A percentile compares a stretch with the other conserved stretches of the same genome.
phyloP scores from a whole-genome alignment of 2,113 vertebrate species.

The Empidonax traillii region DNA sequence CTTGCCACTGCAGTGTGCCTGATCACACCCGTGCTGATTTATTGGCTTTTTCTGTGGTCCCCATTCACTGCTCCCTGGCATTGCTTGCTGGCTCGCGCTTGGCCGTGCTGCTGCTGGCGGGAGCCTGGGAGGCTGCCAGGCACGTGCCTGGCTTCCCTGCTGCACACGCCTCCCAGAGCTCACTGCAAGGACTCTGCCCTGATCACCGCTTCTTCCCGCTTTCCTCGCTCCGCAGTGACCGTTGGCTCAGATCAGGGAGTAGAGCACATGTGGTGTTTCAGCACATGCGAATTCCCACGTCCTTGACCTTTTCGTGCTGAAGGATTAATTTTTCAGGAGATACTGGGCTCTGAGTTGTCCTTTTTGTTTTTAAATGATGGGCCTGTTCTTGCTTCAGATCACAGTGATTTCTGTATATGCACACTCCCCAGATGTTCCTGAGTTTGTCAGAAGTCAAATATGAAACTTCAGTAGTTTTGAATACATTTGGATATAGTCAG shows the following conservation, averaged over 20 bases:
- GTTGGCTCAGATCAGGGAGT: background rate
- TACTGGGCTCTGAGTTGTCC: background rate
- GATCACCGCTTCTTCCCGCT: accelerated
- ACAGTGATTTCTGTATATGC: background rate
- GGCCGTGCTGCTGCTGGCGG: background rate
- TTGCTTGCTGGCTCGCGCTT: accelerated
- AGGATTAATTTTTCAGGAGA: background rate
- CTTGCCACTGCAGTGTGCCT: background rate
- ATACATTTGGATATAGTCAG: background rate
- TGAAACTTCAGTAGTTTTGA: background rate
- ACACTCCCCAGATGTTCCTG: background rate
- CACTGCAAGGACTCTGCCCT: accelerated
- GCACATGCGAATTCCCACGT: accelerated
- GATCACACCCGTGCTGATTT: background rate
- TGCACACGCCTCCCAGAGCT: background rate
- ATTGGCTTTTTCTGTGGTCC: background rate
- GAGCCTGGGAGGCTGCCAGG: slow-evolving; percentile 21
- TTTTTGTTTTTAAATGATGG: background rate
- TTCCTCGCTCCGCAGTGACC: background rate
- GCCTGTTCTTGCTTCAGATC: background rate
- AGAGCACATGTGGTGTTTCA: accelerated
- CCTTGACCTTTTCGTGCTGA: background rate
- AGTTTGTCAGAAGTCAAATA: background rate
- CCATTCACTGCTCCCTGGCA: slow-evolving; percentile 19
- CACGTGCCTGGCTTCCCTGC: background rate